These are phyloP conservation scores for Drosophila quinaria DNA, from an alignment of 2,888 invertebrate species.

Conservation along the genomic window DNA sequence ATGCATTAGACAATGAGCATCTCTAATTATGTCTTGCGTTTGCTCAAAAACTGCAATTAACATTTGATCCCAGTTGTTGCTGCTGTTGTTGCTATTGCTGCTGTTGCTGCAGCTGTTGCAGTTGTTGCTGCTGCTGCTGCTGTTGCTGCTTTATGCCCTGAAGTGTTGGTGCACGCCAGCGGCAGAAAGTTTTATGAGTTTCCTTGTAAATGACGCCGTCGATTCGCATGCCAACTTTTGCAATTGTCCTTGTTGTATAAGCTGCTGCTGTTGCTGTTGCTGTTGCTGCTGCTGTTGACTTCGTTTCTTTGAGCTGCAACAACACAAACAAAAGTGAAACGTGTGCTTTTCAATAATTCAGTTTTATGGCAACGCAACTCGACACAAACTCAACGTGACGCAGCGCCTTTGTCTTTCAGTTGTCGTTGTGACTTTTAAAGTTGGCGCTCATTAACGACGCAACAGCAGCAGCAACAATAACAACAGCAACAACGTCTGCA, in stretches of 20 bases:
- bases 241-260: constrained; percentile 54
- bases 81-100: constrained; percentile 27
- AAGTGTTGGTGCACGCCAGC: constrained; percentile 73
- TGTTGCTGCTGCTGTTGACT: constrained; percentile 73
- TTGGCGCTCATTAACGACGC: constrained; percentile 73
- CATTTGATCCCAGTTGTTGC: constrained; percentile 66
- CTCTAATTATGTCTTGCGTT: constrained; percentile 73
- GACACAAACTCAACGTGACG: constrained; percentile 61
- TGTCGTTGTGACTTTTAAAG: constrained; percentile 64
- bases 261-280: constrained; percentile 31
- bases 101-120: constrained; percentile 10
- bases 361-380: constrained; percentile 72
- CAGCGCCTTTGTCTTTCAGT: constrained; percentile 59
- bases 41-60: constrained; percentile 73
- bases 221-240: constrained; percentile 52
- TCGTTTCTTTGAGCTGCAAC: constrained; percentile 67
- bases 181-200: constrained; percentile 77
- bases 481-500: constrained; percentile 33
- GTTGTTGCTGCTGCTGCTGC: constrained; percentile 24
- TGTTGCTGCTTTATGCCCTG: constrained; percentile 52
- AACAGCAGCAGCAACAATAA: constrained; percentile 20
- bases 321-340: constrained; percentile 79
- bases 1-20: constrained; percentile 79
- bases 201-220: constrained; percentile 69
- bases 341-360: constrained; percentile 82